Percentiles rank a stretch among this genome's conserved stretches.
Evolutionary conservation across 2,113 vertebrate genomes (phyloP).

Genomic region (Turnix velox): DNA sequence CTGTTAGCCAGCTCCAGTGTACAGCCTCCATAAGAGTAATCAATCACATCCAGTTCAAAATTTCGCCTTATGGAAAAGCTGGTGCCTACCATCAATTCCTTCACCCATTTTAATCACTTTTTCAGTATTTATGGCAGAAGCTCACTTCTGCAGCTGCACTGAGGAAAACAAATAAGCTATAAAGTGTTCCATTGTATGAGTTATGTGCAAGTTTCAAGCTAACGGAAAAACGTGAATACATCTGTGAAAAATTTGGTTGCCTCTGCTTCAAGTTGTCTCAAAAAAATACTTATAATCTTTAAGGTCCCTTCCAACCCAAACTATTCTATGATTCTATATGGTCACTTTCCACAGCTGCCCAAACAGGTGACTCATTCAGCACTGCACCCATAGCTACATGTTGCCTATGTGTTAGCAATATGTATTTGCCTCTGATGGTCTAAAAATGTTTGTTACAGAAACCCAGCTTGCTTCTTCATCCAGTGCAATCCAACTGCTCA

Average conservation of each 20-base stretch:
- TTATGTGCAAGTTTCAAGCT: not conserved
- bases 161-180: not conserved
- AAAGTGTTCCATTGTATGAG: not conserved
- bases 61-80: not conserved
- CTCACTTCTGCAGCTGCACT: not conserved
- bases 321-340: not conserved
- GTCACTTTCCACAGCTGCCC: not conserved
- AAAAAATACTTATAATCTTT: not conserved
- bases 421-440: not conserved
- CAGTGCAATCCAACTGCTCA: not conserved
- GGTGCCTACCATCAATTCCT: not conserved
- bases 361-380: not conserved
- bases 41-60: not conserved
- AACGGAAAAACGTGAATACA: not conserved
- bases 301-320: no score
- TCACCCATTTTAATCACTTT: not conserved
- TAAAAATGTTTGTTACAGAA: not conserved
- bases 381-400: not conserved
- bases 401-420: not conserved
- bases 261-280: not conserved
- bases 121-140: not conserved
- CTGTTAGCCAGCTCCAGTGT: not conserved
- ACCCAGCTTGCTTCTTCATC: fast-evolving
- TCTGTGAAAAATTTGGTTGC: not conserved
- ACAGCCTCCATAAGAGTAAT: not conserved